Evolutionary conservation across 2,113 vertebrate genomes (phyloP).

Genomic region (Empidonax alnorum): DNA sequence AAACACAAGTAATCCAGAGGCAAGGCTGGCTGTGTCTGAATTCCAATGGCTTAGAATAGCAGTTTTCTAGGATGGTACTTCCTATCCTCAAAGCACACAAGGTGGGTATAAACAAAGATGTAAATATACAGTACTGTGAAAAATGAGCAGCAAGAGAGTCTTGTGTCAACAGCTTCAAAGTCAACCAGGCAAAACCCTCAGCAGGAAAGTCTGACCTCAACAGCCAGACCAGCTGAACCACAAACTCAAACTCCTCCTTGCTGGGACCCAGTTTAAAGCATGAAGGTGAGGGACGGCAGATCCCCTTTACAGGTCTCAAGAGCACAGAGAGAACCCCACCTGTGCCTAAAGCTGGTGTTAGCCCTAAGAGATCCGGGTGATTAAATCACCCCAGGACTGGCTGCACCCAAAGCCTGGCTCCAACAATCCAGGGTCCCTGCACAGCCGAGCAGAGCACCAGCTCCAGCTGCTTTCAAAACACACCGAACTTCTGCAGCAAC

Average conservation of each 20-base stretch:
- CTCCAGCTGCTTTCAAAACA: background rate
- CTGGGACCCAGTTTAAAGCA: background rate
- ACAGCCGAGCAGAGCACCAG: background rate
- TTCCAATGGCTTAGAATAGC: background rate
- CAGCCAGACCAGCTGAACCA: background rate
- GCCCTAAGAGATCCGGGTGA: background rate
- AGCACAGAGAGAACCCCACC: background rate
- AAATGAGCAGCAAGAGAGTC: background rate
- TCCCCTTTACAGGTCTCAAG: background rate
- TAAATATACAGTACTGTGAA: background rate
- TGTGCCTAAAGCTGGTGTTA: background rate
- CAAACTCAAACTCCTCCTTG: background rate
- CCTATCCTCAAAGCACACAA: background rate
- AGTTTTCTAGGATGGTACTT: background rate
- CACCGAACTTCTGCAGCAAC: background rate
- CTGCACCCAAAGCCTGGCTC: background rate
- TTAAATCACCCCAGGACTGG: background rate
- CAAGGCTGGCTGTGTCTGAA: background rate
- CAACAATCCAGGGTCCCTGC: background rate
- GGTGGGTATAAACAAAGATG: background rate
- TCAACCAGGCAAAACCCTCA: background rate
- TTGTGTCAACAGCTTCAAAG: background rate
- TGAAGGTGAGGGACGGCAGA: background rate
- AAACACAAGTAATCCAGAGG: background rate
- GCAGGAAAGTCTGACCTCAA: background rate